Percentiles rank a stretch among this genome's conserved stretches.
These are phyloP conservation scores for Colaptes auratus DNA, from an alignment of 2,113 vertebrate genomes.

Conservation along the genomic window DNA sequence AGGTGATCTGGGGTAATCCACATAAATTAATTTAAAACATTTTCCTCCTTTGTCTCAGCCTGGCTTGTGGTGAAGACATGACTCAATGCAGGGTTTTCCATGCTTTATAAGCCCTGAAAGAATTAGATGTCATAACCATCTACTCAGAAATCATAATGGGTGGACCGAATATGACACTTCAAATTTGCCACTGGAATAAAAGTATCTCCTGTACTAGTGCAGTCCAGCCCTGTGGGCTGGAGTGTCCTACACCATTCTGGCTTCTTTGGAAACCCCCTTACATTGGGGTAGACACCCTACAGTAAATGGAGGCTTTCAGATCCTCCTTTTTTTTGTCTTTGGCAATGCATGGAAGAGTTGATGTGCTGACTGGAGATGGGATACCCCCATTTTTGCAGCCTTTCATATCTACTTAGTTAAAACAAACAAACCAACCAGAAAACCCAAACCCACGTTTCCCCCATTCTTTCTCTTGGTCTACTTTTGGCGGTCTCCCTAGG, in stretches of 20 bases:
- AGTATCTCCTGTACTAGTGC: neutral
- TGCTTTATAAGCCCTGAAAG: neutral
- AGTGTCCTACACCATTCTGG: neutral
- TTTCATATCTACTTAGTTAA: neutral
- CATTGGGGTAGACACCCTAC: neutral
- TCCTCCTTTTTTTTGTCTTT: constrained; percentile 19
- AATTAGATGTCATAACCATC: neutral
- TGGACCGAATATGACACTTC: constrained; percentile 18
- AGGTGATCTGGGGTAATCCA: constrained; percentile 4
- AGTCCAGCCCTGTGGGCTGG: neutral
- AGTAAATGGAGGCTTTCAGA: neutral
- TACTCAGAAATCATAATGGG: neutral
- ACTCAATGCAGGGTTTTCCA: neutral
- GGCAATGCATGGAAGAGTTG: neutral
- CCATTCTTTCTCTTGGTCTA: neutral
- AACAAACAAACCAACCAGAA: neutral
- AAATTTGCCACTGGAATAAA: neutral
- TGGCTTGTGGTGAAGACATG: neutral
- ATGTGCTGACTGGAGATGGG: neutral
- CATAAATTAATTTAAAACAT: neutral
- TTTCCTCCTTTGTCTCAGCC: neutral
- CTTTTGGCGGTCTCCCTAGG: neutral
- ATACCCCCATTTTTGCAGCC: neutral
- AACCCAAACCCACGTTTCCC: neutral
- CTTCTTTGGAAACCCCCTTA: neutral